phyloP scores from a whole-genome alignment of 2,888 invertebrate species.

The Harpalus rufipes region DNA sequence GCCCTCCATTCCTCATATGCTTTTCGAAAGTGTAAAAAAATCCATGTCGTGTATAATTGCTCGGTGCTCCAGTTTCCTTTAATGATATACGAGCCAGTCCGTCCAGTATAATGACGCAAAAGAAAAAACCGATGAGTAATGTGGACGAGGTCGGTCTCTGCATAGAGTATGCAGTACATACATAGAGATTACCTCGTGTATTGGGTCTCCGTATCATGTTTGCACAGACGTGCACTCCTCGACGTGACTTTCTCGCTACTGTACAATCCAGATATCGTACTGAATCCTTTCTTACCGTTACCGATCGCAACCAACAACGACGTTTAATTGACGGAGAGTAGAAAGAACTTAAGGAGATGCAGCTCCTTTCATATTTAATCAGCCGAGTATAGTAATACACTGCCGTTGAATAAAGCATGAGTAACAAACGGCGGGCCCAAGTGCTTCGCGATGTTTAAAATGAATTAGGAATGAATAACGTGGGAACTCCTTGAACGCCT shows the following conservation, averaged over 20 bases:
- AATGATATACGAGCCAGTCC: neutral
- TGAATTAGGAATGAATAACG: conserved; percentile 75
- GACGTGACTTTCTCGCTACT: conserved; percentile 45
- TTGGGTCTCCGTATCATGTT: conserved; percentile 58
- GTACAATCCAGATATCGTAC: neutral
- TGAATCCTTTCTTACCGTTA: neutral
- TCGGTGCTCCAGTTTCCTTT: neutral
- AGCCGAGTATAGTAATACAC: conserved; percentile 73
- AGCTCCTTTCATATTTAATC: conserved; percentile 67
- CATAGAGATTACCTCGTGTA: conserved; percentile 33
- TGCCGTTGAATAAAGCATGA: conserved; percentile 75
- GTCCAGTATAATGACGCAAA: neutral
- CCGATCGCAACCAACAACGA: conserved; percentile 50
- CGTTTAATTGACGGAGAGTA: conserved; percentile 48
- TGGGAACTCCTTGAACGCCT: conserved; percentile 71
- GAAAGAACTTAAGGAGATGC: conserved; percentile 15
- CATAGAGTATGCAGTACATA: neutral
- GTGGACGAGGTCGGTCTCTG: neutral
- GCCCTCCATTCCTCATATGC: too few relatives aligned
- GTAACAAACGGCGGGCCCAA: conserved; percentile 74
- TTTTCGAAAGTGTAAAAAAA: too few relatives aligned
- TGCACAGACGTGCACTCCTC: conserved; percentile 59
- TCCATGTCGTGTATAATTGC: neutral
- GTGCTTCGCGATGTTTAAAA: conserved; percentile 74
- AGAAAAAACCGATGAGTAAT: neutral